Percentiles rank a stretch among this genome's conserved stretches.
phyloP scores from a whole-genome alignment of 2,113 vertebrate species.

The Chionis minor region DNA sequence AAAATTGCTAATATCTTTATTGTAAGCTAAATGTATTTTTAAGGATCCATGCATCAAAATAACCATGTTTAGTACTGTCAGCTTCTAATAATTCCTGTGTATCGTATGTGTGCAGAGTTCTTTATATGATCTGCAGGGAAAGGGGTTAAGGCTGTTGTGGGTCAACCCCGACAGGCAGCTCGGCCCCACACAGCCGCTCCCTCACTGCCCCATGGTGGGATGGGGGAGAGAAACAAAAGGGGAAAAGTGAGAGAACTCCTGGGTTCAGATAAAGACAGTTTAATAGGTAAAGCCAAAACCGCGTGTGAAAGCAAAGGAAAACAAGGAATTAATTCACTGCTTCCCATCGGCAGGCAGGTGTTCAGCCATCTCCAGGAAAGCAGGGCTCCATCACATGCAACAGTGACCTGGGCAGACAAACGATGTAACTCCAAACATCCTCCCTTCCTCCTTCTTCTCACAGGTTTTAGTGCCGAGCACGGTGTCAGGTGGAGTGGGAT shows the following conservation, averaged over 20 bases:
- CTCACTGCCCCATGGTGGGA: too few species aligned
- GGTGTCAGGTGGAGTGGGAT: accelerated
- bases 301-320: not conserved
- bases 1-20: not conserved
- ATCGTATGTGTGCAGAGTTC: not conserved
- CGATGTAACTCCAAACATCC: accelerated
- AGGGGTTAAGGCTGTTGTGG: not conserved
- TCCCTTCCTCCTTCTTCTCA: not conserved
- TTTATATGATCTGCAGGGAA: not conserved
- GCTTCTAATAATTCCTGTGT: not conserved
- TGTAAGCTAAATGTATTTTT: not conserved
- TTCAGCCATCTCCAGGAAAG: not conserved
- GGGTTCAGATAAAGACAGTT: not conserved
- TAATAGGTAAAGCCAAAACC: not conserved
- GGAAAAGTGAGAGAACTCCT: not conserved
- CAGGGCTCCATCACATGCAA: not conserved
- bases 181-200: not conserved
- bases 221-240: not conserved
- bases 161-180: not conserved
- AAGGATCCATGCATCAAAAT: not conserved
- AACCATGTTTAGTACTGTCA: not conserved
- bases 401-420: not conserved
- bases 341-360: not conserved
- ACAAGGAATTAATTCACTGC: not conserved
- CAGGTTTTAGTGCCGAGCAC: not conserved